Evolutionary conservation across 1,140 invertebrate genomes (phyloP), one percentile per base, ranked within the genome.

Genomic region (Phymorhynchus buccinoides): DNA sequence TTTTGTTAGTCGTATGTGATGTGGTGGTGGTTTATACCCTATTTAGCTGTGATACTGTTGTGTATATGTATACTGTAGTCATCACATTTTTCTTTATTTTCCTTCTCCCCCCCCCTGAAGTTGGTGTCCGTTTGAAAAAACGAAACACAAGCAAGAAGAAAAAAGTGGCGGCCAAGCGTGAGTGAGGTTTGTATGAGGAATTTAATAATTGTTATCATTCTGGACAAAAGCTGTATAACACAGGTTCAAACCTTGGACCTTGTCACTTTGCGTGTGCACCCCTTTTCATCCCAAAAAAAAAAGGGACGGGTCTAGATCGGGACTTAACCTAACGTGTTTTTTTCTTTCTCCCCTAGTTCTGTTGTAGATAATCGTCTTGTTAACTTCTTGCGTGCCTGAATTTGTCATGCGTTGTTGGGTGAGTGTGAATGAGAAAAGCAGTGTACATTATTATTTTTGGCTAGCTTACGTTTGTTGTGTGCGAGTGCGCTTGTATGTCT

Each of bases 41-140:
- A 79, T 79, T 79, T 79, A 79, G 77, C 77, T 79, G 77, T 79
- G 77, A 79, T 79, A 79, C 41, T 79, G 77, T 79, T 56, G 77
- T 79, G 77, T 79, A 39, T 41, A 52, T 39, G 77, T 79, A 32
- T 52, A 18, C n/a, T 79, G 77, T 79, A 52, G 41, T 79, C 77
- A 56, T 41, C 42, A 22, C 2, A 42, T n/a, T 42, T 37, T 44
- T 35, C 77, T 7, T 39, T 39, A 18, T 39, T 7, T 4, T 32
- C 66, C 66, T 32, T 32, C 7, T 27, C 66, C 66, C 66, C 66
- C 27, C 66, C 66, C 66, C 66, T 27, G 4, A 42, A 52, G 77
- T 48, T 79, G 44, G 77, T 48, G 77, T 79, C 30, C 27, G 41
- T 79, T 48, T 79, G 77, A n/a, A 79, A n/a, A 62, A 52, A n/a